Percentiles rank a stretch among this genome's conserved stretches.
phyloP scores from a whole-genome alignment of 2,888 invertebrate species.

The Mylabris sibirica region DNA sequence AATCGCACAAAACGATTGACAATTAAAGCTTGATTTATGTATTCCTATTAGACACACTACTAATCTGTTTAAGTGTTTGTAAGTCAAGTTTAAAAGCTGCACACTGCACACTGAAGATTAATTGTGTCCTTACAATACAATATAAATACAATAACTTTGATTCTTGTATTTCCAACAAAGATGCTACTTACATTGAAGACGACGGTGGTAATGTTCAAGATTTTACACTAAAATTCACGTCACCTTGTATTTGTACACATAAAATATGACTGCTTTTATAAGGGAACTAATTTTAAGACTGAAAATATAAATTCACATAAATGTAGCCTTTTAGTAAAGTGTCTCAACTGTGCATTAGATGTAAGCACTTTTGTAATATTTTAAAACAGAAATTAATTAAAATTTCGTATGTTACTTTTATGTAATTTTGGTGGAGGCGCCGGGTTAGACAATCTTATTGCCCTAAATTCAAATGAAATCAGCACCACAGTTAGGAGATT shows the following conservation, averaged over 20 bases:
- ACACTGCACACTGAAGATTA: background rate
- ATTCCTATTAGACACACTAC: background rate
- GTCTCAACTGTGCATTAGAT: background rate
- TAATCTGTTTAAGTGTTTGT: background rate
- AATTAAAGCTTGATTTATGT: slow-evolving; percentile 3
- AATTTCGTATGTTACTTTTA: background rate
- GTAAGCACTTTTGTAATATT: background rate
- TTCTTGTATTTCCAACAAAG: background rate
- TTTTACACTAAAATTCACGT: background rate
- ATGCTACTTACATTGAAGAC: background rate
- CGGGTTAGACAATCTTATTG: background rate
- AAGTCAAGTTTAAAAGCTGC: background rate
- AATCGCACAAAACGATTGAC: background rate
- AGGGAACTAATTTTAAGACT: background rate
- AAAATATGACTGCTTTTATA: background rate
- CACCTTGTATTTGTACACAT: background rate
- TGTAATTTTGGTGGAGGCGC: background rate
- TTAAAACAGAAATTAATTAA: background rate
- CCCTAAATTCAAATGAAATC: background rate
- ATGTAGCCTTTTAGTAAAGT: background rate
- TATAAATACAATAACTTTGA: background rate
- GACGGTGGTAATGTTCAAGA: background rate
- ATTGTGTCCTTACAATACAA: background rate
- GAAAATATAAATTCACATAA: background rate
- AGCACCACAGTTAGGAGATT: background rate